Evolutionary conservation across 1,140 invertebrate species (phyloP).

Genomic region (Musca domestica): DNA sequence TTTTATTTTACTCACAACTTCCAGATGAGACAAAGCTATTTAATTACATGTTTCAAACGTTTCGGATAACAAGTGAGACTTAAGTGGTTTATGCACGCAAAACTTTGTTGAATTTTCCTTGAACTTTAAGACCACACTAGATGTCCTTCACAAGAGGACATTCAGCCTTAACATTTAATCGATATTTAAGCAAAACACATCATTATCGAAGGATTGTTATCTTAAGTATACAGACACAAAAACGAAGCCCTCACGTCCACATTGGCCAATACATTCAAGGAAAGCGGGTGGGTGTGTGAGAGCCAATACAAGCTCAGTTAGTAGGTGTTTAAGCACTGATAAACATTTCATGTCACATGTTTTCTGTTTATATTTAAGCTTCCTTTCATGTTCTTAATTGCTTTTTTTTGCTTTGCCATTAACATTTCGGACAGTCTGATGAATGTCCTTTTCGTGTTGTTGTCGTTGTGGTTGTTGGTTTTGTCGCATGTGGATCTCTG

Average conservation of each 20-base stretch:
- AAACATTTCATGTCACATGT: slow-evolving; percentile 53
- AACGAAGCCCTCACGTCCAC: not conserved
- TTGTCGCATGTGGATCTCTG: not conserved
- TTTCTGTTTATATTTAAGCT: slow-evolving; percentile 30
- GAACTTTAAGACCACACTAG: too few relatives aligned
- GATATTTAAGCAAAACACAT: slow-evolving; percentile 22
- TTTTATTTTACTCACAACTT: too few relatives aligned
- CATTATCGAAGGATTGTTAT: slow-evolving; percentile 20
- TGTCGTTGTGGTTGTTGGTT: not conserved
- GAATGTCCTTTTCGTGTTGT: not conserved
- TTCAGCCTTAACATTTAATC: slow-evolving; percentile 1
- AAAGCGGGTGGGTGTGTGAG: not conserved
- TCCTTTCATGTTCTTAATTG: slow-evolving; percentile 53
- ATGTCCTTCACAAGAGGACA: too few relatives aligned
- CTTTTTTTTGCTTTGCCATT: slow-evolving; percentile 38
- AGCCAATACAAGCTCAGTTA: not conserved
- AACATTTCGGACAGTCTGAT: not conserved
- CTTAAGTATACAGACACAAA: not conserved
- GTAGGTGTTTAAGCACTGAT: slow-evolving; percentile 38
- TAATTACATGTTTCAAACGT: too few relatives aligned
- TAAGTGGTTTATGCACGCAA: too few relatives aligned
- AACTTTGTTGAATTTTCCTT: too few relatives aligned
- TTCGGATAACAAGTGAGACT: too few relatives aligned
- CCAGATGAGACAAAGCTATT: too few relatives aligned
- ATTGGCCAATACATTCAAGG: not conserved